Percentiles rank a stretch among this genome's conserved stretches.
These are phyloP conservation scores for Ibycter americanus DNA, from an alignment of 2,797 vertebrate genomes.

Conservation along the genomic window DNA sequence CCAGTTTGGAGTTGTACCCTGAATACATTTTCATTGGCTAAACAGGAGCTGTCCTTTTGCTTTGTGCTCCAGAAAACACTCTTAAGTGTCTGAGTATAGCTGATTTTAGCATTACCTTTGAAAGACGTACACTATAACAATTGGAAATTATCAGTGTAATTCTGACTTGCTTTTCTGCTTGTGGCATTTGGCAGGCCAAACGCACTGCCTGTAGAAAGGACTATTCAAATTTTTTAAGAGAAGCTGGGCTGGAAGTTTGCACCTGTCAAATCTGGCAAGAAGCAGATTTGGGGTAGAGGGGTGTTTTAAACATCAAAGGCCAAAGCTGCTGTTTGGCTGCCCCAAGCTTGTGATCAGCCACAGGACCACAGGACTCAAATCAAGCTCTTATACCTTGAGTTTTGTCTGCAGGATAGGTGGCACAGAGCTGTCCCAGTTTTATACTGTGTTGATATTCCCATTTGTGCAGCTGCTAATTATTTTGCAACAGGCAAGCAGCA, in stretches of 20 bases:
- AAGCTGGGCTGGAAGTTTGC: neutral
- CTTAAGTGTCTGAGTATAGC: neutral
- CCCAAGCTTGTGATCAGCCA: neutral
- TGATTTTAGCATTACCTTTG: neutral
- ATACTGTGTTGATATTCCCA: neutral
- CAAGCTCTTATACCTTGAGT: neutral
- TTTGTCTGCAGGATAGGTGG: neutral
- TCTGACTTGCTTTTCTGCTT: neutral
- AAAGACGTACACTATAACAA: neutral
- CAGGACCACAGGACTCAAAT: rapidly evolving
- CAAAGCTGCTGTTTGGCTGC: neutral
- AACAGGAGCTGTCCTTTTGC: neutral
- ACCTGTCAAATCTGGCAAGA: neutral
- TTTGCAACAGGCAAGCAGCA: neutral
- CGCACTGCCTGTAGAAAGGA: neutral
- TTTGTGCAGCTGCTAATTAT: neutral
- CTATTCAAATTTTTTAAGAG: neutral
- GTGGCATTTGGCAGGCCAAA: neutral
- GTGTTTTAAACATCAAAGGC: neutral
- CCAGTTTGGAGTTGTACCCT: neutral
- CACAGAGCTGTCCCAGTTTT: neutral
- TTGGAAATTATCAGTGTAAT: neutral
- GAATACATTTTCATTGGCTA: neutral
- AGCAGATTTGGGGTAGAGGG: neutral
- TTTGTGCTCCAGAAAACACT: neutral